A percentile compares a stretch with the other conserved stretches of the same genome.
phyloP scores from a whole-genome alignment of 1,140 invertebrate species.

The Anastatus disparis region DNA sequence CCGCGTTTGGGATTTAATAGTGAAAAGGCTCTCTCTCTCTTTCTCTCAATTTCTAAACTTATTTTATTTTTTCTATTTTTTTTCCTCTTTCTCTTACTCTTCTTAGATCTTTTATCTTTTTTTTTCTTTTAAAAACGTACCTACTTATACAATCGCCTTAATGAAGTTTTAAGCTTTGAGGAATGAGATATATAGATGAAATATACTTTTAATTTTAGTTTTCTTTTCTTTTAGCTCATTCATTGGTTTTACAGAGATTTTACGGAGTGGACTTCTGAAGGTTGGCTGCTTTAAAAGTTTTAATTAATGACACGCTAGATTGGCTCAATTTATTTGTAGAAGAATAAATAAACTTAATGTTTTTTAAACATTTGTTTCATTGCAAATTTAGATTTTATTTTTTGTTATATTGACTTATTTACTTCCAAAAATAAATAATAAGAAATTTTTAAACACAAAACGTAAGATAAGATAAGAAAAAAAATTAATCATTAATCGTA shows the following conservation, averaged over 20 bases:
- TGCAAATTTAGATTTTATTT: too few species aligned
- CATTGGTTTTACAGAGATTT: background rate
- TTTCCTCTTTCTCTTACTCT: conserved; percentile 35
- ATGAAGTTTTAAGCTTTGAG: conserved; percentile 28
- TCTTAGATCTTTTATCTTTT: conserved; percentile 11
- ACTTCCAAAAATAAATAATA: too few species aligned
- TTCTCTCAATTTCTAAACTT: too few species aligned
- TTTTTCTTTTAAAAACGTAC: conserved; percentile 5
- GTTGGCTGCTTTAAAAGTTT: background rate
- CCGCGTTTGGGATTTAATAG: conserved; percentile 12
- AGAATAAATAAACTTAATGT: too few species aligned
- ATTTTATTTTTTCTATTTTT: conserved; percentile 8
- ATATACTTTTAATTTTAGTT: too few species aligned
- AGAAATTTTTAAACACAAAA: too few species aligned
- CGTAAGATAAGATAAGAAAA: too few species aligned
- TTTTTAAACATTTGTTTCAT: too few species aligned
- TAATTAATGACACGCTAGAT: conserved; percentile 7
- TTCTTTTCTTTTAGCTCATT: background rate
- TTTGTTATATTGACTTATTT: too few species aligned
- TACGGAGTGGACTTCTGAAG: background rate
- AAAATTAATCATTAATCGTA: too few species aligned
- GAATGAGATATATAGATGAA: background rate
- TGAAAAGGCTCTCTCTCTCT: conserved; percentile 1
- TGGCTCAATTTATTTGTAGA: too few species aligned
- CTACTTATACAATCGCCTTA: conserved; percentile 19